phyloP scores from a whole-genome alignment of 2,797 vertebrate genomes.

The Poecilia wingei region DNA sequence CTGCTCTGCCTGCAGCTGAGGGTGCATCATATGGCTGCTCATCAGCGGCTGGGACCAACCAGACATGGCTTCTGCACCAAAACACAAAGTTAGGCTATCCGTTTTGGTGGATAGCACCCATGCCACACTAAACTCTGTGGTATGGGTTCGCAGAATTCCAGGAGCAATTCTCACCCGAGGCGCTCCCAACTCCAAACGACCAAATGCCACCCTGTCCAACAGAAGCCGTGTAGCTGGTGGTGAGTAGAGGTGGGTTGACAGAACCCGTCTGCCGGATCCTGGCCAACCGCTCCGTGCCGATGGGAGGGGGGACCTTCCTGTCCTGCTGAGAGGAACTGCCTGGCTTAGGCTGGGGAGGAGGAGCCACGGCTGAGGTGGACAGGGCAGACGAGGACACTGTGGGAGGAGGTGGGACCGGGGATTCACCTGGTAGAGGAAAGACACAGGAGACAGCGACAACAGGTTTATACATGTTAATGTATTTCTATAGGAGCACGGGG shows the following conservation, averaged over 20 bases:
- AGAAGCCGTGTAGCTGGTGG: slow-evolving; percentile 93
- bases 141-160: not conserved
- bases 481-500: not conserved
- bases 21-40: slow-evolving; percentile 93
- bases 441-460: not conserved
- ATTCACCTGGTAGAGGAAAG: slow-evolving; percentile 85
- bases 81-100: slow-evolving; percentile 4
- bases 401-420: slow-evolving; percentile 92
- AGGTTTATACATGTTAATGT: not conserved
- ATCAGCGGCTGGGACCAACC: slow-evolving; percentile 98
- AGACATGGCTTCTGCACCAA: slow-evolving; percentile 90
- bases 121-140: not conserved
- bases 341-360: slow-evolving; percentile 89
- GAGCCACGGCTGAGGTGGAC: slow-evolving; percentile 89
- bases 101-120: not conserved
- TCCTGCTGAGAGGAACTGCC: slow-evolving; percentile 86
- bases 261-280: slow-evolving; percentile 96
- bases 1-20: slow-evolving; percentile 91
- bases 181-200: slow-evolving; percentile 96
- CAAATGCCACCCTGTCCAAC: slow-evolving; percentile 98
- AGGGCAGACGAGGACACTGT: slow-evolving; percentile 92
- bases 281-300: slow-evolving; percentile 95
- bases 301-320: slow-evolving; percentile 96
- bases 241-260: slow-evolving; percentile 89
- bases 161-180: slow-evolving; percentile 85